Evolutionary conservation across 2,888 invertebrate genomes (phyloP), one percentile per base, ranked within the genome.

Genomic region (Arctia plantaginis): DNA sequence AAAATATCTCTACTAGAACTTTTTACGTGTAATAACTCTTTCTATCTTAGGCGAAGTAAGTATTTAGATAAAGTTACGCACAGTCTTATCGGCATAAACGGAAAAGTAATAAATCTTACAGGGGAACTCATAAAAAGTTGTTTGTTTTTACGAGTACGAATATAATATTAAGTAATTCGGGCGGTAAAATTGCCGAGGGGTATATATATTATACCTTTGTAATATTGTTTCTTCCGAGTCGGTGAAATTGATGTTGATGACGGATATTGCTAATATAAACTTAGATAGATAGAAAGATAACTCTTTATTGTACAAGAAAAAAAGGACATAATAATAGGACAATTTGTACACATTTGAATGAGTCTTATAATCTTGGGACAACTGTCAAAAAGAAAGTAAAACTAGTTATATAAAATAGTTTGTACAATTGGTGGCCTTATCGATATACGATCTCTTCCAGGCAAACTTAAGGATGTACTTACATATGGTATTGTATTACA

Each of bases 121-220:
- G 77, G 65, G 73, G 69, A 80, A 80, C 76, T 80, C 77, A 75
- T 83, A 83, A 83, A 83, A 81, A 77, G 76, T 82, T 82, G 81
- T 82, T 83, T 83, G 81, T 80, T 82, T 82, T 76, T 82, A 82
- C 73, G 82, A 81, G 75, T 78, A 68, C 27, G 81, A 83, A 80
- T 83, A 78, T 81, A 75, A 77, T 83, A 81, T 76, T 77, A 75
- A 47, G 78, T 76, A 77, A 80, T 75, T 69, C 30, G 68, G 66
- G 72, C 73, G 72, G 75, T 81, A 70, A 82, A 81, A 83, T 74
- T 81, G 73, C 72, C 66, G 62, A 66, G 69, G 68, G 76, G 75
- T 76, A 69, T 76, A 59, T 73, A 66, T n/a, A n/a, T n/a, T n/a
- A 66, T 78, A 75, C 68, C 51, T 69, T 74, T 73, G 71, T 68